Evolutionary conservation across 2,888 invertebrate species (phyloP), one percentile per base, ranked within the genome.

Genomic region (Bellardia pandia): DNA sequence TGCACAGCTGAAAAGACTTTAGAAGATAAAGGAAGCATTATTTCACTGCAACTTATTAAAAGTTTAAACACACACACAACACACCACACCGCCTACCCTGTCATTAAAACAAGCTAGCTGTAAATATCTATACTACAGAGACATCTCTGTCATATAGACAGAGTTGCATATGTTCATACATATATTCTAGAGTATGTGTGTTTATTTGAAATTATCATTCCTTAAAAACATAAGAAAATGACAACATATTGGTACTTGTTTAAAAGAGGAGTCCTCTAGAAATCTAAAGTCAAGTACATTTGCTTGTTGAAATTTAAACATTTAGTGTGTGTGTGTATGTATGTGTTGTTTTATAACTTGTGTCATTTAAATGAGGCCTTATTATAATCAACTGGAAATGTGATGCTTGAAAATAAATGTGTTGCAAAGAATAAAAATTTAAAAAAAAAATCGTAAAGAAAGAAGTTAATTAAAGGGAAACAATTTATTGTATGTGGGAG

Each of bases 261-360:
- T 14, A 72, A 72, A 48, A 76, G 71, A 53, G 69, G 81, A 84
- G 84, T 58, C 80, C 86, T 78, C 80, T 87, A 85, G 74, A 87
- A 60, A 77, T 81, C 81, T 78, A 87, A 87, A 87, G 84, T 87
- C 86, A 87, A 87, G 86, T 85, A 78, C 60, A 69, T 81, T 74
- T 80, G 77, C 66, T 81, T 56, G 72, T 80, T 80, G 77, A 77
- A 66, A 80, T 60, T 80, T 23, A 23, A 80, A 86, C 66, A 62
- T 72, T 37, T 37, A 37, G 5, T 6, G 37, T 37, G 6, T 37
- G 37, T 37, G 37, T 37, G 42, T 68, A 23, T 23, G 23, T 23
- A 23, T 23, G 23, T 23, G 23, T 23, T 23, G 23, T 23, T 1
- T 23, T 23, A 23, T 23, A 23, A 45, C 68, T n/a, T 33, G 58